Base-by-base conservation (phyloP, 1,140 invertebrate species). In the Nasonia longicornis region DNA sequence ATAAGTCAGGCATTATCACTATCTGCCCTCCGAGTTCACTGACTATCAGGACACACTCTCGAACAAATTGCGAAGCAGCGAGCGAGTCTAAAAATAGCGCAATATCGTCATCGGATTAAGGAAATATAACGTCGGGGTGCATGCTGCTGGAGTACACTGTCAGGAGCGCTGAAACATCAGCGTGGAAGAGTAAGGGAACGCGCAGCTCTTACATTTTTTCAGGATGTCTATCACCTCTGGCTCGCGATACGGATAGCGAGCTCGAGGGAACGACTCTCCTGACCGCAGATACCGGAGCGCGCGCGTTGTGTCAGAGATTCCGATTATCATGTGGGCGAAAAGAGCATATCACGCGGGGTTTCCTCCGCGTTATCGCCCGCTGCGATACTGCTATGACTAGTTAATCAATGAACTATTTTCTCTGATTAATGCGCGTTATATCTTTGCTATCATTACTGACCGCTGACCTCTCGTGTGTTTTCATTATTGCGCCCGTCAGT, bases 131-230 rank as follows among this genome's bases (percentile, higher is more conserved):
- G 12, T 8, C 8, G 12, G 12, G 42, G 42, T 12, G 42, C 42
- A 1, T 12, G 42, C 7, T 45, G 42, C 26, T 26, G 26, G 42
- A 45, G 2, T 0, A 26, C 31, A 3, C 42, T 8, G 42, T 45
- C 42, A 1, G 2, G 12, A 45, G 8, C 8, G 42, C 42, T 45
- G 42, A 8, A 12, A 45, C 12, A 8, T 1, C 7, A 31, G 42
- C 42, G 42, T 8, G 42, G 42, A 45, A 45, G 8, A 45, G 8
- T 45, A 3, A 16, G 12, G 2, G 74, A 26, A 26, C 26, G 26
- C 26, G 26, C 26, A 26, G 26, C 26, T 0, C 48, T 22, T 38
- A 35, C 20, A 74, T 82, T 78, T 77, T 82, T 78, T 20, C 67
- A 58, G 42, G 45, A 38, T 63, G 22, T 52, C 31, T 63, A 72